Conservation (phyloP, 2,888 invertebrate genomes). For the Cantharis flavilabris region DNA sequence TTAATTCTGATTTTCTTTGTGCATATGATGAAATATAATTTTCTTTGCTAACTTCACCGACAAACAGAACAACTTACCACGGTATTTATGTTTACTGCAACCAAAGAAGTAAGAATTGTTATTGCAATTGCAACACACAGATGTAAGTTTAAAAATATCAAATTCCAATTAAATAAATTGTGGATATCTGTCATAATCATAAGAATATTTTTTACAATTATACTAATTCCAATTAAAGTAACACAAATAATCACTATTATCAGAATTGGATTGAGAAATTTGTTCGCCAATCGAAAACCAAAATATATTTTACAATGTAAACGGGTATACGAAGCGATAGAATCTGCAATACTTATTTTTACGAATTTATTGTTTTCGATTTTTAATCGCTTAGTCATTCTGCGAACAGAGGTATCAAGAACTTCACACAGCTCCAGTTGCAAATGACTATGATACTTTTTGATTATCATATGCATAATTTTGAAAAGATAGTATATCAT, state of each 20-base stretch:
- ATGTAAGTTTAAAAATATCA: no score
- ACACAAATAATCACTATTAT: background rate
- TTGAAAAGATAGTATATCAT: accelerated
- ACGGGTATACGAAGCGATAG: background rate
- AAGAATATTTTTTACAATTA: background rate
- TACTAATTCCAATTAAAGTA: background rate
- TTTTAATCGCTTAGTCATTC: background rate
- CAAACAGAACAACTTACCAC: no score
- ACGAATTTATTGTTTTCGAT: background rate
- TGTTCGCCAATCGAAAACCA: background rate
- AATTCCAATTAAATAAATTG: no score
- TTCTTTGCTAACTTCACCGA: no score
- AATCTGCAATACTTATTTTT: background rate
- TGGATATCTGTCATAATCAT: no score
- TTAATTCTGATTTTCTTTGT: no score
- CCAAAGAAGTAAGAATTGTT: no score
- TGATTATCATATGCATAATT: background rate
- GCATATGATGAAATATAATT: no score
- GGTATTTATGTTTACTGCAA: no score
- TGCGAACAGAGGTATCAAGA: background rate
- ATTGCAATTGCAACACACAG: no score
- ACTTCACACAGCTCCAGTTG: background rate
- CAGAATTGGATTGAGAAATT: background rate
- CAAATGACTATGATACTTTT: background rate
- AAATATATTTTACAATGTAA: background rate